phyloP scores from a whole-genome alignment of 2,113 vertebrate species.

The Phalacrocorax carbo region DNA sequence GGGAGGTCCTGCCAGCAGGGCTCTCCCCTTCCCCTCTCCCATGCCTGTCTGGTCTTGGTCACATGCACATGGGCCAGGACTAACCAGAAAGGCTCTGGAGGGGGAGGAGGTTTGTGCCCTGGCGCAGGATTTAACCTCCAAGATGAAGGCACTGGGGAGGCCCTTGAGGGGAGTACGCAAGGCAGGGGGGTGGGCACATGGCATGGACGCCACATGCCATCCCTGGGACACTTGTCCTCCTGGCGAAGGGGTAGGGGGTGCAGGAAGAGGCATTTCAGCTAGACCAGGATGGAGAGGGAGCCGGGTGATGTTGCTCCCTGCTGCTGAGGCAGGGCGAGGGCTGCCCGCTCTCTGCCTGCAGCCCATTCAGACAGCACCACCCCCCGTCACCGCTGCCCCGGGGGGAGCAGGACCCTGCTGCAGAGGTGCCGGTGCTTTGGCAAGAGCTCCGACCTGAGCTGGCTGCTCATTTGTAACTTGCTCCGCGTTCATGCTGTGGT shows the following conservation, averaged over 20 bases:
- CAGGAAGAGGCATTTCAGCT: background rate
- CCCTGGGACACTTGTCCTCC: background rate
- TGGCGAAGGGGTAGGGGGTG: rapidly evolving
- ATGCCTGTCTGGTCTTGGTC: background rate
- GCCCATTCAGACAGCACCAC: rapidly evolving
- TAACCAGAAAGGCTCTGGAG: background rate
- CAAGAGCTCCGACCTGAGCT: background rate
- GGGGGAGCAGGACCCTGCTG: background rate
- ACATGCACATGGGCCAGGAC: background rate
- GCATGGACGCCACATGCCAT: rapidly evolving
- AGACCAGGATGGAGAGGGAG: rapidly evolving
- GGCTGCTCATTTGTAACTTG: constrained; percentile 30
- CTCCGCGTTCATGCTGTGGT: constrained; percentile 17
- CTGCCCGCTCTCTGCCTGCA: background rate
- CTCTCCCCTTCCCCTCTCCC: background rate
- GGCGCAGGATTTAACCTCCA: background rate
- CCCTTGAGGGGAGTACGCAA: background rate
- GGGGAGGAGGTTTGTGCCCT: background rate
- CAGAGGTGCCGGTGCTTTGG: background rate
- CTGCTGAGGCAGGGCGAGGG: background rate
- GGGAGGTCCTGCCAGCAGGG: background rate
- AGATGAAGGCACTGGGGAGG: background rate
- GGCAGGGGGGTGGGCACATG: background rate
- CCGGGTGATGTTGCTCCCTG: rapidly evolving
- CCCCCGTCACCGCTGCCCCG: rapidly evolving